Evolutionary conservation across 2,113 vertebrate species (phyloP).

Genomic region (Vireo altiloquus): DNA sequence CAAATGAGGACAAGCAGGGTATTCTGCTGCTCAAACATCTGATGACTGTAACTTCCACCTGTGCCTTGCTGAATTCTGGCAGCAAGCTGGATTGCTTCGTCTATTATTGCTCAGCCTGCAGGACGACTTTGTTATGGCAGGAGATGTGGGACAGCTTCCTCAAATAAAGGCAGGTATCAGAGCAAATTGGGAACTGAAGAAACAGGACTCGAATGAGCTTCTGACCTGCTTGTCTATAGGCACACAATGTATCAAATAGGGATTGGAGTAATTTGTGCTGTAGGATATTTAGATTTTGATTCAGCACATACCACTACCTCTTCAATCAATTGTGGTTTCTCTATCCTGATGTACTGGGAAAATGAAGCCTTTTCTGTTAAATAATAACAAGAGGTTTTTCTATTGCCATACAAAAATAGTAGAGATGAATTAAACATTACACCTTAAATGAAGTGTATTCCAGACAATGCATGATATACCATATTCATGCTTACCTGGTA

Average conservation of each 20-base stretch:
- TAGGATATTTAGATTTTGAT: not conserved
- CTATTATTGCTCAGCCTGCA: not conserved
- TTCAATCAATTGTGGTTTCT: not conserved
- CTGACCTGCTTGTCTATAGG: not conserved
- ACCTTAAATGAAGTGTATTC: not conserved
- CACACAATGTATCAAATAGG: not conserved
- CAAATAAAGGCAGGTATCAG: not conserved
- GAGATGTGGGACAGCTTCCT: not conserved
- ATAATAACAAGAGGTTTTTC: not conserved
- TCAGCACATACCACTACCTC: not conserved
- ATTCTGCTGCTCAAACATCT: not conserved
- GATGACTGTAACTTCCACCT: conserved; percentile 1
- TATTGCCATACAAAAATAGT: not conserved
- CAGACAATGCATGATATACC: not conserved
- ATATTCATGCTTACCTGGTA: not conserved
- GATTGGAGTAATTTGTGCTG: not conserved
- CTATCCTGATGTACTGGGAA: not conserved
- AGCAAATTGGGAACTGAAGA: not conserved
- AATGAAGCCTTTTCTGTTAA: not conserved
- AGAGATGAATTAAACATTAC: not conserved
- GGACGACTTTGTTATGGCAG: not conserved
- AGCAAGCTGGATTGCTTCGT: not conserved
- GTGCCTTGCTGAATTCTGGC: conserved; percentile 11
- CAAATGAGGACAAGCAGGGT: not conserved
- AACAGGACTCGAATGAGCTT: not conserved